Evolutionary conservation across 2,888 invertebrate genomes (phyloP).

Genomic region (Dione juno): DNA sequence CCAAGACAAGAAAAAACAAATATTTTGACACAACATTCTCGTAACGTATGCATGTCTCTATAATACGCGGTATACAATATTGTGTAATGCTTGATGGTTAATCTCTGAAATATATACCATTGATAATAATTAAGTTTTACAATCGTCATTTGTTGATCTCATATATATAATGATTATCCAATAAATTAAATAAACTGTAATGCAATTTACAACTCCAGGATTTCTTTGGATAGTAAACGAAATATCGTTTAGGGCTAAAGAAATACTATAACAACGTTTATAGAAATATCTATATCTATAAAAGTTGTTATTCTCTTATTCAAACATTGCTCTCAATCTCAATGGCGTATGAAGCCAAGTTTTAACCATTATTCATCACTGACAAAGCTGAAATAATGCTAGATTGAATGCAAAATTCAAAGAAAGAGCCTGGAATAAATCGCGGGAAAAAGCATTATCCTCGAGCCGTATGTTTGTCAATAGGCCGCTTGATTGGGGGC

Average conservation of each 20-base stretch:
- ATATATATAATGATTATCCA: neutral
- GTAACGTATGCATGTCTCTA: neutral
- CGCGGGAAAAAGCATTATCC: slow-evolving; percentile 72
- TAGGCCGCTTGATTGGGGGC: slow-evolving; percentile 77
- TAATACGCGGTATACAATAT: neutral
- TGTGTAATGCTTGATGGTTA: neutral
- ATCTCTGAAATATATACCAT: neutral
- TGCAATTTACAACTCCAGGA: neutral
- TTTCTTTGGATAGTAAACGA: neutral
- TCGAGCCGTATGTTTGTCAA: slow-evolving; percentile 79
- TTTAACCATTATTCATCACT: slow-evolving; percentile 47
- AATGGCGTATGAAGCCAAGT: slow-evolving; percentile 37
- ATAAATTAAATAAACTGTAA: neutral
- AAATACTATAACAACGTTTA: too few relatives aligned
- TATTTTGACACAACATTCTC: slow-evolving; percentile 24
- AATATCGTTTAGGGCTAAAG: too few relatives aligned
- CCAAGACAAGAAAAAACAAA: slow-evolving; percentile 26
- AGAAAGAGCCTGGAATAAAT: slow-evolving; percentile 63
- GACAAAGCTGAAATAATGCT: slow-evolving; percentile 52
- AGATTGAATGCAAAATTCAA: slow-evolving; percentile 56
- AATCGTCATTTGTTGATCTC: slow-evolving; percentile 2
- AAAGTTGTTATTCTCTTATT: neutral
- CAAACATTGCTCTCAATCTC: slow-evolving; percentile 8
- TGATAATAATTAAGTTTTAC: neutral
- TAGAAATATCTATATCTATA: neutral